These are phyloP conservation scores for Rhagoletis zephyria DNA, from an alignment of 1,140 invertebrate genomes.

Conservation along the genomic window DNA sequence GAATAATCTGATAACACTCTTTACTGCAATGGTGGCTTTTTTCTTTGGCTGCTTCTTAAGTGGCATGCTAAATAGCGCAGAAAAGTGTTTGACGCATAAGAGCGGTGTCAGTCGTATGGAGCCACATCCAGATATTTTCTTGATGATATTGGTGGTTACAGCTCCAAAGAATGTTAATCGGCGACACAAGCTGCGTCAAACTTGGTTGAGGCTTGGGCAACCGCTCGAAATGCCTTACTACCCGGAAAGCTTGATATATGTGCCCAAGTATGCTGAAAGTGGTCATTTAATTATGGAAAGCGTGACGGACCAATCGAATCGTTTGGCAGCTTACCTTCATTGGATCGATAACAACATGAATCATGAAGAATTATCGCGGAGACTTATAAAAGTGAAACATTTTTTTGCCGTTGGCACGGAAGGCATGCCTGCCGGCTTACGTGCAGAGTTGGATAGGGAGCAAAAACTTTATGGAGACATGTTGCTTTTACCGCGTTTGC, in stretches of 20 bases:
- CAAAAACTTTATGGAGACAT: slow-evolving; percentile 80
- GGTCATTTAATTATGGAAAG: slow-evolving; percentile 67
- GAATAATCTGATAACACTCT: slow-evolving; percentile 68
- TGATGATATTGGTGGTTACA: slow-evolving; percentile 77
- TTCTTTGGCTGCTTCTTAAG: slow-evolving; percentile 74
- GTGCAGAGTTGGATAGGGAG: slow-evolving; percentile 77
- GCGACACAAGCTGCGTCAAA: slow-evolving; percentile 80
- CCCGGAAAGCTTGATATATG: slow-evolving; percentile 66
- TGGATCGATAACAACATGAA: slow-evolving; percentile 59
- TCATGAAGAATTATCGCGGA: slow-evolving; percentile 12
- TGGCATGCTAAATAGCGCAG: slow-evolving; percentile 72
- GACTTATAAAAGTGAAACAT: slow-evolving; percentile 75
- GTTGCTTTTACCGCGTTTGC: slow-evolving; percentile 78
- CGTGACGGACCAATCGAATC: slow-evolving; percentile 62
- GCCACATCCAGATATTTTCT: slow-evolving; percentile 65
- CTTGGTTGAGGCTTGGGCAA: slow-evolving; percentile 78
- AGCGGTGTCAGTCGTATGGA: slow-evolving; percentile 60
- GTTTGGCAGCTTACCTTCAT: slow-evolving; percentile 61
- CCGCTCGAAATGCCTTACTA: slow-evolving; percentile 60
- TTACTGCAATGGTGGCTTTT: slow-evolving; percentile 67
- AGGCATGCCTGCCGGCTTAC: slow-evolving; percentile 74
- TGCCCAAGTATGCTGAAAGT: slow-evolving; percentile 71
- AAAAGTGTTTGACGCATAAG: slow-evolving; percentile 64
- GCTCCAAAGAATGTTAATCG: slow-evolving; percentile 76
- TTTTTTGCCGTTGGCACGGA: slow-evolving; percentile 83